phyloP scores from a whole-genome alignment of 2,113 vertebrate genomes.

The Sinocyclocheilus anshuiensis region DNA sequence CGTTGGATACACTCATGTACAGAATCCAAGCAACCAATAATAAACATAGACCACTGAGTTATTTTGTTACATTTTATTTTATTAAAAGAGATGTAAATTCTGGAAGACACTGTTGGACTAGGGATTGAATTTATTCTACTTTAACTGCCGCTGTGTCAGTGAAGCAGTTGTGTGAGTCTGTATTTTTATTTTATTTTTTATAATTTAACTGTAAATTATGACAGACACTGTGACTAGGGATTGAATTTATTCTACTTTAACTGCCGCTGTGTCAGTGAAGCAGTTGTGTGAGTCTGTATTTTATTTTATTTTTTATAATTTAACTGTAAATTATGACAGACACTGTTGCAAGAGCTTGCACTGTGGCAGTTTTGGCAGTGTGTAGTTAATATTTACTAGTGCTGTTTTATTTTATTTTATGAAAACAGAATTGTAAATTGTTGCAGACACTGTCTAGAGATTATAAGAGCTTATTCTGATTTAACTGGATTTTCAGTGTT shows the following conservation, averaged over 20 bases:
- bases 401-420: neutral
- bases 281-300: too few relatives aligned
- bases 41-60: slow-evolving; percentile 4
- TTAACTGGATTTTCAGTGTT: neutral
- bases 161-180: too few relatives aligned
- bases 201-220: neutral
- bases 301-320: too few relatives aligned
- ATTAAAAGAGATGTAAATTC: too few relatives aligned
- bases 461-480: neutral
- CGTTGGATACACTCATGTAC: neutral
- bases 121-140: too few relatives aligned
- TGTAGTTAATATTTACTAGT: neutral
- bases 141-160: too few relatives aligned
- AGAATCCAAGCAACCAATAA: neutral
- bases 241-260: too few relatives aligned
- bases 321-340: neutral
- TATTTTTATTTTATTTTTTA: too few relatives aligned
- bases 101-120: too few relatives aligned
- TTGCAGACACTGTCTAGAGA: neutral
- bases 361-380: neutral
- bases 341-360: neutral
- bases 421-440: neutral
- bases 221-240: neutral
- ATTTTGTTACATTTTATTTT: neutral
- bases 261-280: too few relatives aligned